phyloP scores from a whole-genome alignment of 2,113 vertebrate genomes.

The Scartelaos histophorus region DNA sequence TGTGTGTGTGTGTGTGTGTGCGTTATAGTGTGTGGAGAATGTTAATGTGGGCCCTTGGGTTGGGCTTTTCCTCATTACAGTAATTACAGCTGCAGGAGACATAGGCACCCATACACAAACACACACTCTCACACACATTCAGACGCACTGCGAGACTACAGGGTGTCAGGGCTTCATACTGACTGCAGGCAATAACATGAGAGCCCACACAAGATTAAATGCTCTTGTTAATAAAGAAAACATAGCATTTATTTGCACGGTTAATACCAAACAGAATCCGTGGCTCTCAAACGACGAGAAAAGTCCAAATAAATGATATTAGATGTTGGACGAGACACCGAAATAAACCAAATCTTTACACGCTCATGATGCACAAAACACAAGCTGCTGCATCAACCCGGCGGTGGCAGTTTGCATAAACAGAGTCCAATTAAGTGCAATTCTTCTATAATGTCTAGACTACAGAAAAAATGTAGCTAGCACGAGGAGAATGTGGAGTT shows the following conservation, averaged over 20 bases:
- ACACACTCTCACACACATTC: neutral
- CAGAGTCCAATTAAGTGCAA: no score
- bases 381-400: no score
- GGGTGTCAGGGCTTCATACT: neutral
- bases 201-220: neutral
- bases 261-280: neutral
- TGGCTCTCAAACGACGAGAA: neutral
- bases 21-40: constrained; percentile 65
- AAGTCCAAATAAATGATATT: no score
- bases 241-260: neutral
- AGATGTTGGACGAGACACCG: no score
- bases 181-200: neutral
- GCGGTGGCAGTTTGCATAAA: no score
- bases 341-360: no score
- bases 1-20: no score
- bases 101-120: constrained; percentile 15
- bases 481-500: no score
- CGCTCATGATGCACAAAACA: no score
- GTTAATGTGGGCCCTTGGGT: constrained; percentile 70
- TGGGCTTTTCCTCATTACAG: constrained; percentile 68
- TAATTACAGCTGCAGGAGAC: constrained; percentile 77
- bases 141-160: neutral
- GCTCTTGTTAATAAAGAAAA: neutral
- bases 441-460: no score
- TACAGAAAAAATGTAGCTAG: no score